Conservation (phyloP, 2,797 vertebrate species). For the Coendou prehensilis region DNA sequence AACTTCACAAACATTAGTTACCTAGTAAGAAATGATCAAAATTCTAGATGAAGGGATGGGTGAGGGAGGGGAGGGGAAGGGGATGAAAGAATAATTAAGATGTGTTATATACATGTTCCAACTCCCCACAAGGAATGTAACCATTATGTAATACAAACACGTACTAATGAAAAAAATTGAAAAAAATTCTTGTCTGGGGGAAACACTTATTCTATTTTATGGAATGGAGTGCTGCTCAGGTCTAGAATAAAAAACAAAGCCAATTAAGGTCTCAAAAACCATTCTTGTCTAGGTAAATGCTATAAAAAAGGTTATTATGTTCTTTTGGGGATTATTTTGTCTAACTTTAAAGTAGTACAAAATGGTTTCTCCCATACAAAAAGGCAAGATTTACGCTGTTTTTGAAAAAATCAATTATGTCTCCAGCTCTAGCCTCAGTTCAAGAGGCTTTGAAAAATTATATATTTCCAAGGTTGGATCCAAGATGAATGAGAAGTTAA, state of each 20-base stretch:
- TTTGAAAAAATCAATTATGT: not conserved
- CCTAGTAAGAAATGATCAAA: not conserved
- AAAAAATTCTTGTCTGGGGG: not conserved
- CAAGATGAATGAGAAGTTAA: not conserved
- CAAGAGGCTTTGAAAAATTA: not conserved
- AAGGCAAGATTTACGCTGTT: constrained; percentile 29
- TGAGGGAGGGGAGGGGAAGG: not conserved
- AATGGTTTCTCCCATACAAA: constrained; percentile 40
- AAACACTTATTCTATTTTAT: not conserved
- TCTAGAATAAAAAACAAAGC: not conserved
- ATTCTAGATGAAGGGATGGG: not conserved
- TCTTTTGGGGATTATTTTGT: not conserved
- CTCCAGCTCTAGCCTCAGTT: not conserved
- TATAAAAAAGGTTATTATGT: not conserved
- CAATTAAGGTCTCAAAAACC: not conserved
- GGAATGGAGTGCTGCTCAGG: not conserved
- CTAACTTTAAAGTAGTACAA: not conserved
- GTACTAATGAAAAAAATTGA: not conserved
- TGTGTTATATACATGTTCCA: not conserved
- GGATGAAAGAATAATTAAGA: not conserved
- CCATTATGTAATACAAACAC: not conserved
- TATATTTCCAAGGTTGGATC: not conserved
- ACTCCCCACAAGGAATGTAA: too few relatives aligned
- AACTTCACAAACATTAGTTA: not conserved
- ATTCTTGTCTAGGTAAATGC: not conserved